Conservation (phyloP, 2,888 invertebrate species). For the Leucophenga maculata region DNA sequence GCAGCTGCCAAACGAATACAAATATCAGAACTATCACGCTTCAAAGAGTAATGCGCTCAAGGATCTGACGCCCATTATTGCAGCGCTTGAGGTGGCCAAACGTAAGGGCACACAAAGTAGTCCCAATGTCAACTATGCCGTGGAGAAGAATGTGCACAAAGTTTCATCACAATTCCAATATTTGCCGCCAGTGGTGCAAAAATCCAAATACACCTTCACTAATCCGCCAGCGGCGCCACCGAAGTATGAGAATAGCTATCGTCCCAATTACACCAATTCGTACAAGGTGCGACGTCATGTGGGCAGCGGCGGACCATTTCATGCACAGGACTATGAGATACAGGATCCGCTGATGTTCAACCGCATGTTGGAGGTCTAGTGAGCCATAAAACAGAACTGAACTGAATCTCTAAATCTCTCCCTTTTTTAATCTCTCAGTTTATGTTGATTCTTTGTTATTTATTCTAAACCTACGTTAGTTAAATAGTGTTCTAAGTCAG, state of each 20-base stretch:
- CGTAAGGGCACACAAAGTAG: constrained; percentile 42
- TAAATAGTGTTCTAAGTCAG: neutral
- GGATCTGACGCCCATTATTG: constrained; percentile 65
- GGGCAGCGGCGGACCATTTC: constrained; percentile 32
- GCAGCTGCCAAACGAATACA: constrained; percentile 46
- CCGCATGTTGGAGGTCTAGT: constrained; percentile 54
- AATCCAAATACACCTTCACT: constrained; percentile 64
- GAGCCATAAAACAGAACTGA: neutral
- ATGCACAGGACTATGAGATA: constrained; percentile 57
- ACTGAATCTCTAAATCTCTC: neutral
- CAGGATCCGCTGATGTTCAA: constrained; percentile 64
- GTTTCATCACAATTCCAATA: constrained; percentile 52
- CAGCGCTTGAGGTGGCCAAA: constrained; percentile 67
- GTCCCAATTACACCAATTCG: constrained; percentile 42
- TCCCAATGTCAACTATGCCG: constrained; percentile 54
- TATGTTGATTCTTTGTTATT: constrained; percentile 10
- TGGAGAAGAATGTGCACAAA: constrained; percentile 67
- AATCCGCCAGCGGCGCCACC: constrained; percentile 50
- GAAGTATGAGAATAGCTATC: constrained; percentile 38
- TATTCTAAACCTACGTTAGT: neutral
- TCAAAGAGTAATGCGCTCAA: constrained; percentile 51
- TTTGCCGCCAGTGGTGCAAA: constrained; percentile 62
- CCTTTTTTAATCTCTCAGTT: neutral
- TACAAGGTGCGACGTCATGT: constrained; percentile 63
- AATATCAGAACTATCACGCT: constrained; percentile 62